Evolutionary conservation across 2,113 vertebrate genomes (phyloP).

Genomic region (Spea bombifrons): DNA sequence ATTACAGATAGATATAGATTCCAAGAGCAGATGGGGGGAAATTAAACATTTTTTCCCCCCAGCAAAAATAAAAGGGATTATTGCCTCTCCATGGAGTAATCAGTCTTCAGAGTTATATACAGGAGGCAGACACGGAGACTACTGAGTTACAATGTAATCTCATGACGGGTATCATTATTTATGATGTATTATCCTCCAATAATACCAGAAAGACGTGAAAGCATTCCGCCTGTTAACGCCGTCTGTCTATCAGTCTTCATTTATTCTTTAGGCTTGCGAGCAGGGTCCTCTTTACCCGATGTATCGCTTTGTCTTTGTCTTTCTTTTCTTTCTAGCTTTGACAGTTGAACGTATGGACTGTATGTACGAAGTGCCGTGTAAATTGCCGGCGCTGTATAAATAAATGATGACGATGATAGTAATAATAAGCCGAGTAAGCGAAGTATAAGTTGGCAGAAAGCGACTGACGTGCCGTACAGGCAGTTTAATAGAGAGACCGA

Average conservation of each 20-base stretch:
- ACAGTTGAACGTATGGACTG: too few species aligned
- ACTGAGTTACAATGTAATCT: conserved; percentile 14
- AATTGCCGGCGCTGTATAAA: too few species aligned
- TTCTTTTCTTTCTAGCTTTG: too few species aligned
- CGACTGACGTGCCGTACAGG: too few species aligned
- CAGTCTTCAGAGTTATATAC: conserved; percentile 14
- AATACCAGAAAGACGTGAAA: neutral
- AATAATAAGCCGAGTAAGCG: too few species aligned
- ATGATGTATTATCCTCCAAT: conserved; percentile 13
- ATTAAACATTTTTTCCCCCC: neutral
- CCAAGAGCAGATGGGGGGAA: neutral
- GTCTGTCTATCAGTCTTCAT: neutral
- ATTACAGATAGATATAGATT: neutral
- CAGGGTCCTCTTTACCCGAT: too few species aligned
- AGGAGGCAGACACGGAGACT: conserved; percentile 5
- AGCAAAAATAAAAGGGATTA: conserved; percentile 3
- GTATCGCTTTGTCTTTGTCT: too few species aligned
- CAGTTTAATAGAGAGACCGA: too few species aligned
- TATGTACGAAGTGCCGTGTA: too few species aligned
- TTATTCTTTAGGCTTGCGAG: neutral
- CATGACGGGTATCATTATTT: conserved; percentile 5
- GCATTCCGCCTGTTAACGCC: neutral
- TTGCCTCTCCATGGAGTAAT: conserved; percentile 2
- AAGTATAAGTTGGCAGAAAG: too few species aligned
- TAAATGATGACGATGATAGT: too few species aligned